Conservation (phyloP, 2,888 invertebrate genomes). For the Stenchaetothrips biformis region DNA sequence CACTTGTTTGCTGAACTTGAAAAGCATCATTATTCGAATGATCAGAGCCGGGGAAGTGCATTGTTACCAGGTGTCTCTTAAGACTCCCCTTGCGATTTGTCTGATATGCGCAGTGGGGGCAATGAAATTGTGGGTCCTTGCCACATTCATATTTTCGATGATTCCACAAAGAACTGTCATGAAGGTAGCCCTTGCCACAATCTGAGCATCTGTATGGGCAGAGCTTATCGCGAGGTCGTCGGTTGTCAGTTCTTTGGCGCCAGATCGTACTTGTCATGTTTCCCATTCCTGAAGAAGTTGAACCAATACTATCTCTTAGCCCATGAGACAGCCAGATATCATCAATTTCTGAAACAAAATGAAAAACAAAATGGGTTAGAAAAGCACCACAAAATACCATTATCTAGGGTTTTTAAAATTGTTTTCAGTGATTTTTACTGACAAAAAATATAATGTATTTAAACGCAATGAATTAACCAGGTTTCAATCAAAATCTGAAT, state of each 20-base stretch:
- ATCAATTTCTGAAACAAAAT: constrained; percentile 9
- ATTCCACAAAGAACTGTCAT: constrained; percentile 39
- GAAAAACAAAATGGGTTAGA: background rate
- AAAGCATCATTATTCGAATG: too few species aligned
- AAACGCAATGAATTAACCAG: background rate
- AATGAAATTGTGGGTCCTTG: constrained; percentile 37
- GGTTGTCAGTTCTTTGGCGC: background rate
- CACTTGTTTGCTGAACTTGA: too few species aligned
- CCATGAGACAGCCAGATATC: background rate
- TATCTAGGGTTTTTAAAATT: background rate
- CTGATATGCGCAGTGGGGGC: constrained; percentile 32
- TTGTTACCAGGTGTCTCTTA: constrained; percentile 35
- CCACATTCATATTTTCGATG: constrained; percentile 43
- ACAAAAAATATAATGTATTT: too few species aligned
- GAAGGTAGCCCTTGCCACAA: constrained; percentile 40
- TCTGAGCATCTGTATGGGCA: constrained; percentile 35
- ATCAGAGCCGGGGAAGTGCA: background rate
- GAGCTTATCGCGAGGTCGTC: constrained; percentile 30
- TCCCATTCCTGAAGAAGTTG: background rate
- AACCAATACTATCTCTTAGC: background rate
- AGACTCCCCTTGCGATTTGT: constrained; percentile 36
- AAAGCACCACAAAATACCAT: background rate
- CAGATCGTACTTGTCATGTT: background rate
- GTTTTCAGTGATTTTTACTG: background rate
- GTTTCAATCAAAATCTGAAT: background rate